Evolutionary conservation across 2,797 vertebrate species (phyloP).

Genomic region (Carapus acus): DNA sequence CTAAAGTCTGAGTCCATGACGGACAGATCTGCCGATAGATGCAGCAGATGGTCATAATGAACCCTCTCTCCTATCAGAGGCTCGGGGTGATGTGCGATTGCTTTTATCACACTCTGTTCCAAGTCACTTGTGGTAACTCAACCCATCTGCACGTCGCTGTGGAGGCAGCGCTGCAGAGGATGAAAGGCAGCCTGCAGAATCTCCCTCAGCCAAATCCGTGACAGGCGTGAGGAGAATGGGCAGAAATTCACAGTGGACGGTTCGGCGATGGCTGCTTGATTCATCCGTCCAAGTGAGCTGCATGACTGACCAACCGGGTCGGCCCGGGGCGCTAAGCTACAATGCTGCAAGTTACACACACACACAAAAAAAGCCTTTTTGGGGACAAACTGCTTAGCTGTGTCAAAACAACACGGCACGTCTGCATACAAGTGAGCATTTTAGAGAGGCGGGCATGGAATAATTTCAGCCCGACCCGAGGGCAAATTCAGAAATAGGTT

Average conservation of each 20-base stretch:
- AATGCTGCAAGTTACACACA: slow-evolving; percentile 6
- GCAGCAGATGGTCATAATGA: slow-evolving; percentile 26
- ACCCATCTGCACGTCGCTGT: slow-evolving; percentile 31
- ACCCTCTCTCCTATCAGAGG: slow-evolving; percentile 23
- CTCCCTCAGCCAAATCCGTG: slow-evolving; percentile 25
- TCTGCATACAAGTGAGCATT: too few species aligned
- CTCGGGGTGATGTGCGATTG: slow-evolving; percentile 25
- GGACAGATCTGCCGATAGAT: slow-evolving; percentile 14
- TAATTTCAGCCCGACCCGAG: slow-evolving; percentile 30
- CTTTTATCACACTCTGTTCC: slow-evolving; percentile 32
- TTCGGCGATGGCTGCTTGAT: slow-evolving; percentile 57
- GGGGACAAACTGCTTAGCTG: background rate
- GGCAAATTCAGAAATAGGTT: slow-evolving; percentile 22
- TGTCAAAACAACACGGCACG: too few species aligned
- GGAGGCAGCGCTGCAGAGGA: slow-evolving; percentile 13
- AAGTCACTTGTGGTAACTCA: slow-evolving; percentile 6
- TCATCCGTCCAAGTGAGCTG: slow-evolving; percentile 59
- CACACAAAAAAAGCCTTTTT: slow-evolving; percentile 16
- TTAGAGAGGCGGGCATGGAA: slow-evolving; percentile 22
- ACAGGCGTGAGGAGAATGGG: slow-evolving; percentile 39
- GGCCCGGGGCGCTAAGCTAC: slow-evolving; percentile 33
- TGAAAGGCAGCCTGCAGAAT: slow-evolving; percentile 23
- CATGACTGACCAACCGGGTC: slow-evolving; percentile 53
- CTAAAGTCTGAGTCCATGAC: background rate
- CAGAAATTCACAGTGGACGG: slow-evolving; percentile 40